Evolutionary conservation across 1,140 invertebrate species (phyloP).

Genomic region (Trichogramma pretiosum): DNA sequence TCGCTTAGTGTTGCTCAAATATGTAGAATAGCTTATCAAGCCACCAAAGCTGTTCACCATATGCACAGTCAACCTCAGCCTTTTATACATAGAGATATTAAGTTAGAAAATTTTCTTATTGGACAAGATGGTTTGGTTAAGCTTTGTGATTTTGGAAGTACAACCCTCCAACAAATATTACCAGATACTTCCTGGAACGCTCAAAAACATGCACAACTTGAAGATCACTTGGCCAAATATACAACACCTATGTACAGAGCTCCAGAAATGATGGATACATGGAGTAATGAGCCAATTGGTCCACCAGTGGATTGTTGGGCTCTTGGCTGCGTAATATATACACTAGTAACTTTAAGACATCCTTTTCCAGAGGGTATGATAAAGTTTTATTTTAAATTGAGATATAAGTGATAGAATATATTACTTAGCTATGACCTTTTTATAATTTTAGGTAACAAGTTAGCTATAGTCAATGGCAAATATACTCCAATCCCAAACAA

Average conservation of each 20-base stretch:
- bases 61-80: conserved; percentile 85
- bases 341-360: conserved; percentile 86
- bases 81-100: conserved; percentile 88
- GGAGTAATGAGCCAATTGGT: conserved; percentile 91
- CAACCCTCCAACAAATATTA: conserved; percentile 72
- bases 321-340: conserved; percentile 89
- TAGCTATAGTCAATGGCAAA: conserved; percentile 94
- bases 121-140: conserved; percentile 78
- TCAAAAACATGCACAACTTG: conserved; percentile 80
- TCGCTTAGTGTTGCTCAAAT: conserved; percentile 66
- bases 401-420: not conserved
- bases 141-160: conserved; percentile 97
- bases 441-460: conserved; percentile 59
- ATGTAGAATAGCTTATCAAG: conserved; percentile 86
- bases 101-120: conserved; percentile 70
- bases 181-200: conserved; percentile 88
- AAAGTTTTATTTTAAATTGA: not conserved
- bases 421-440: not conserved
- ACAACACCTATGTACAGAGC: conserved; percentile 86
- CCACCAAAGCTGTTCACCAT: conserved; percentile 79
- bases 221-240: conserved; percentile 73
- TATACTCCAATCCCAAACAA: conserved; percentile 76
- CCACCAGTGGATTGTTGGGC: conserved; percentile 91
- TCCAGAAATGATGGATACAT: conserved; percentile 96
- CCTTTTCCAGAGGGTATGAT: conserved; percentile 83